phyloP scores from a whole-genome alignment of 1,140 invertebrate species.

The Drosophila funebris region DNA sequence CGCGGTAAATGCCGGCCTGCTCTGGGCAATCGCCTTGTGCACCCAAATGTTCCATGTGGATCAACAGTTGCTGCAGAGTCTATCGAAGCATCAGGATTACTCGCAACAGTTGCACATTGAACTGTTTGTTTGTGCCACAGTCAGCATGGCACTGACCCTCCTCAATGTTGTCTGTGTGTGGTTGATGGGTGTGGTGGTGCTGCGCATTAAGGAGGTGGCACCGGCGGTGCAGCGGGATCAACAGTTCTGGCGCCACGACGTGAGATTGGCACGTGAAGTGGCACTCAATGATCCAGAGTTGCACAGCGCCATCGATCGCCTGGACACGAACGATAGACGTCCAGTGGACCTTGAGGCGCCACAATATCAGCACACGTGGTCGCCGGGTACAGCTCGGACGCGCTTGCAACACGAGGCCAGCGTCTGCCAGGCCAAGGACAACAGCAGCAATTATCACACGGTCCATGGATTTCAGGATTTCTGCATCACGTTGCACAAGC shows the following conservation, averaged over 20 bases:
- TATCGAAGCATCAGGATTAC: conserved; percentile 83
- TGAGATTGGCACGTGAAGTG: conserved; percentile 85
- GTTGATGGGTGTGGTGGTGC: conserved; percentile 87
- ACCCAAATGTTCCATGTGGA: conserved; percentile 78
- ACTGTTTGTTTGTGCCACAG: conserved; percentile 85
- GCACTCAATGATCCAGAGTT: conserved; percentile 52
- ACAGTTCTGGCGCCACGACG: conserved; percentile 88
- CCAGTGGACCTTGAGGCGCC: conserved; percentile 28
- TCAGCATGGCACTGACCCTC: conserved; percentile 88
- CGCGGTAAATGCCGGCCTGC: conserved; percentile 89
- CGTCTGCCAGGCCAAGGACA: not conserved
- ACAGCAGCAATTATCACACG: conserved; percentile 51
- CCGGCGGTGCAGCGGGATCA: conserved; percentile 83
- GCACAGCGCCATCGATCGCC: conserved; percentile 59
- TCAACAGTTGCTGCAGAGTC: conserved; percentile 53
- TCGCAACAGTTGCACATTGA: conserved; percentile 85
- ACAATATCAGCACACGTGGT: conserved; percentile 53
- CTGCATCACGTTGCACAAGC: conserved; percentile 60
- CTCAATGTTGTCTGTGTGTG: conserved; percentile 90
- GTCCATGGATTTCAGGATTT: conserved; percentile 66
- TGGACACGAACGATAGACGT: conserved; percentile 34
- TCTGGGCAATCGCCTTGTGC: conserved; percentile 87
- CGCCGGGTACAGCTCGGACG: conserved; percentile 7
- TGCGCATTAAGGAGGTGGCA: conserved; percentile 91
- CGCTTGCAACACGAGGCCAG: not conserved